phyloP scores from a whole-genome alignment of 2,113 vertebrate genomes.

The Melospiza melodia region DNA sequence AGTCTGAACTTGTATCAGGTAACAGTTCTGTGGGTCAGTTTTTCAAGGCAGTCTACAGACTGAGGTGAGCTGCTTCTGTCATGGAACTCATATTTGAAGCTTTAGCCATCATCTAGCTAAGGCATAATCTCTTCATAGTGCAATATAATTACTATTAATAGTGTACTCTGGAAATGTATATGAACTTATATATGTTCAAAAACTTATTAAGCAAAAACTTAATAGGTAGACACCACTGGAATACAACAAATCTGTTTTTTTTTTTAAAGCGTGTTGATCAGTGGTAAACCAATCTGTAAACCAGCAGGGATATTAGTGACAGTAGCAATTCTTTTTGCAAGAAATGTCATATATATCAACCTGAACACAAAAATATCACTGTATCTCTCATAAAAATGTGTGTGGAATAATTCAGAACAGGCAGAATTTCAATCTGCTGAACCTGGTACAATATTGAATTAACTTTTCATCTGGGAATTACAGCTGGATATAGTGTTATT shows the following conservation, averaged over 20 bases:
- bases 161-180: background rate
- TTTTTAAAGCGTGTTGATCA: background rate
- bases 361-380: background rate
- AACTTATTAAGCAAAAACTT: background rate
- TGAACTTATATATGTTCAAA: background rate
- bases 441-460: background rate
- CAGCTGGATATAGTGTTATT: background rate
- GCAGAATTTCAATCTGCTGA: conserved; percentile 3
- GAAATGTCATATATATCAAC: background rate
- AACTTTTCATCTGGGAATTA: background rate
- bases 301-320: background rate
- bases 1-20: background rate
- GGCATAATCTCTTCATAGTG: background rate
- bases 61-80: background rate
- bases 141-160: background rate
- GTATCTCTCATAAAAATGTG: background rate
- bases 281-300: background rate
- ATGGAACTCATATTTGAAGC: background rate
- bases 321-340: background rate
- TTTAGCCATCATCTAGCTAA: background rate
- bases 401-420: background rate
- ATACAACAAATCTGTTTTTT: background rate
- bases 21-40: background rate
- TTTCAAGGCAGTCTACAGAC: background rate
- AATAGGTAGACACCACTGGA: background rate